Percentiles rank a stretch among this genome's conserved stretches.
These are phyloP conservation scores for Drosophila ananassae DNA, from an alignment of 1,140 invertebrate species.

Conservation along the genomic window DNA sequence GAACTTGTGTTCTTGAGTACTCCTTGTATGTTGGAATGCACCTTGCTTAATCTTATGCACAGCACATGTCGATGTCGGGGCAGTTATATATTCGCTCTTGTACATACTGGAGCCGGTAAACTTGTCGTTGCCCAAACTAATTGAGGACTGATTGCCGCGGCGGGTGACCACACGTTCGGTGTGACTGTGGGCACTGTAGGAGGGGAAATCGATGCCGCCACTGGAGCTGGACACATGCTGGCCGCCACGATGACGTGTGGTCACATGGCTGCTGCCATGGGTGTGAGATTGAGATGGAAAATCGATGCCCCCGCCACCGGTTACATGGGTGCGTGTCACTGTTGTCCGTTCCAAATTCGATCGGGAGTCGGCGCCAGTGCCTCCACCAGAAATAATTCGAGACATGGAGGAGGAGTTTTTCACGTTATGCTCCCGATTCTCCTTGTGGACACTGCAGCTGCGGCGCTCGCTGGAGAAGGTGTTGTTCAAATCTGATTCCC, in stretches of 20 bases:
- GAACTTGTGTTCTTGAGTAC: constrained; percentile 92
- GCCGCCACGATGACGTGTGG: constrained; percentile 52
- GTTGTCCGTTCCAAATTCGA: constrained; percentile 85
- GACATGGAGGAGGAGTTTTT: constrained; percentile 64
- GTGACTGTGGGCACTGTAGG: constrained; percentile 66
- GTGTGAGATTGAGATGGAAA: constrained; percentile 88
- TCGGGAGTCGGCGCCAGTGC: constrained; percentile 43
- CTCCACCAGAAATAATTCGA: constrained; percentile 66
- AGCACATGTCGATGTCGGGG: constrained; percentile 89
- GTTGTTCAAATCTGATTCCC: constrained; percentile 82
- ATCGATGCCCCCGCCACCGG: constrained; percentile 86
- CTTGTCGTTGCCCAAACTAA: constrained; percentile 88
- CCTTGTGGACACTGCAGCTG: constrained; percentile 88
- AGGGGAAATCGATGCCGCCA: constrained; percentile 68
- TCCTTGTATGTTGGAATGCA: constrained; percentile 91
- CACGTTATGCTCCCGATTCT: constrained; percentile 78
- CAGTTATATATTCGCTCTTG: constrained; percentile 90
- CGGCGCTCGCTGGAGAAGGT: constrained; percentile 86
- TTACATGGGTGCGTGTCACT: constrained; percentile 88
- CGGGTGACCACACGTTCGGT: constrained; percentile 85
- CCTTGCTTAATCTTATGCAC: constrained; percentile 90
- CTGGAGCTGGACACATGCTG: constrained; percentile 62
- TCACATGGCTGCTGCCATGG: constrained; percentile 83
- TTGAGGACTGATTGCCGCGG: constrained; percentile 89
- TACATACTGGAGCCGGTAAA: constrained; percentile 87